phyloP scores from a whole-genome alignment of 2,797 vertebrate species.

The Chrysocyon brachyurus region DNA sequence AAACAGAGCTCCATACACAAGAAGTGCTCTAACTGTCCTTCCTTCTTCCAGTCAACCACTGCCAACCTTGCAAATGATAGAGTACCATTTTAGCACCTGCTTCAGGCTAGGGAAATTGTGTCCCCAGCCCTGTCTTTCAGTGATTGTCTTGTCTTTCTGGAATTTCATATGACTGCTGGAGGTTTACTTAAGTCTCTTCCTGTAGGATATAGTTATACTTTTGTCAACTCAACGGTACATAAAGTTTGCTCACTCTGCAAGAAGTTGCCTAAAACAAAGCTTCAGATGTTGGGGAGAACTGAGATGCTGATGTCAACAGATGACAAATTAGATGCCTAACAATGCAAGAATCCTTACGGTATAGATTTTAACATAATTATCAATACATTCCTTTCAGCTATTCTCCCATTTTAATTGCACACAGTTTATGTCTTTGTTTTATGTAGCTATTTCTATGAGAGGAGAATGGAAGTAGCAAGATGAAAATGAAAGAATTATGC shows the following conservation, averaged over 20 bases:
- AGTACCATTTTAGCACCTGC: neutral
- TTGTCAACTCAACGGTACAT: neutral
- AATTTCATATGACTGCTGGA: neutral
- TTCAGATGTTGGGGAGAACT: constrained; percentile 79
- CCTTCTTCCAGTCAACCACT: neutral
- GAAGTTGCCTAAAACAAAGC: constrained; percentile 78
- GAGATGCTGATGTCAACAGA: constrained; percentile 82
- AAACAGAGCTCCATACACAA: neutral
- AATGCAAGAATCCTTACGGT: constrained; percentile 84
- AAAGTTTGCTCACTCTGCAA: constrained; percentile 71
- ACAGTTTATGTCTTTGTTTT: constrained; percentile 88
- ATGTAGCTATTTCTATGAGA: constrained; percentile 86
- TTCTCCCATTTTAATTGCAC: constrained; percentile 89
- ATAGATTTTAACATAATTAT: constrained; percentile 90
- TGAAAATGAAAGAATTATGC: constrained; percentile 90
- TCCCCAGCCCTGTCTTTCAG: neutral
- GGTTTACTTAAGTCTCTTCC: neutral
- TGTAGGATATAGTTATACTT: constrained; percentile 32
- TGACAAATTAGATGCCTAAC: constrained; percentile 83
- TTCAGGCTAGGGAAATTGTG: neutral
- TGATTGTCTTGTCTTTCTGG: neutral
- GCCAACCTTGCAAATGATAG: neutral
- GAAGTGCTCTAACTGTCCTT: neutral
- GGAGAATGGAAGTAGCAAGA: constrained; percentile 87
- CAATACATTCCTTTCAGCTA: constrained; percentile 88